These are phyloP conservation scores for Tenebrosternarchus preto DNA, from an alignment of 2,113 vertebrate species.

Conservation along the genomic window DNA sequence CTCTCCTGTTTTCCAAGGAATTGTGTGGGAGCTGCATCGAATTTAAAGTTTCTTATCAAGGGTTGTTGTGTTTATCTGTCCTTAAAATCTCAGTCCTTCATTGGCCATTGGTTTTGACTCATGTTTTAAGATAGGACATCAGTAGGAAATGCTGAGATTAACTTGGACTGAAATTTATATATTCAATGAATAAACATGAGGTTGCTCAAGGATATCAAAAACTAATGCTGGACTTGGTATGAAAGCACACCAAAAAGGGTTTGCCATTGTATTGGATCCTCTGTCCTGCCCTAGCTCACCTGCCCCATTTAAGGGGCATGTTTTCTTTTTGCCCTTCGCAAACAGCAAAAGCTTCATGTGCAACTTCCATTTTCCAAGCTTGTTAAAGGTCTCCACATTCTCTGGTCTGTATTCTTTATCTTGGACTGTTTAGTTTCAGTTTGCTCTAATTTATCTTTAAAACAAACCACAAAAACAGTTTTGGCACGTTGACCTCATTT, in stretches of 20 bases:
- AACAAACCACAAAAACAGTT: background rate
- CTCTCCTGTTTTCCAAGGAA: constrained; percentile 2
- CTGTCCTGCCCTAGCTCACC: background rate
- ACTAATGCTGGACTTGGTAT: constrained; percentile 20
- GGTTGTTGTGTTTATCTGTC: constrained; percentile 11
- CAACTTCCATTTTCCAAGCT: background rate
- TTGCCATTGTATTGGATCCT: constrained; percentile 2
- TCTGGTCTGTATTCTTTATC: background rate
- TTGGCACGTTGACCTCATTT: background rate
- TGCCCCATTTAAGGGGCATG: background rate
- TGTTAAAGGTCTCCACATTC: background rate
- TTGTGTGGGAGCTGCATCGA: background rate
- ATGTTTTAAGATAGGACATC: constrained; percentile 25
- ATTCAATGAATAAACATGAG: constrained; percentile 43
- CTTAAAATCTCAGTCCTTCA: constrained; percentile 4
- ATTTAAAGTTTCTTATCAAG: constrained; percentile 25
- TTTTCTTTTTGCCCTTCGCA: background rate
- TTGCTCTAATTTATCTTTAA: background rate
- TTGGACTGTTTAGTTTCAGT: background rate
- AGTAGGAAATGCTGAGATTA: constrained; percentile 44
- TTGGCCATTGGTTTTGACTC: constrained; percentile 12
- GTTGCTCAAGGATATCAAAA: constrained; percentile 33
- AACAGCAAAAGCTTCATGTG: background rate
- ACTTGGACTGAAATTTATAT: constrained; percentile 68
- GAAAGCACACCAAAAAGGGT: background rate